Conservation (phyloP, 2,113 vertebrate species). For the Elanus axillaris region DNA sequence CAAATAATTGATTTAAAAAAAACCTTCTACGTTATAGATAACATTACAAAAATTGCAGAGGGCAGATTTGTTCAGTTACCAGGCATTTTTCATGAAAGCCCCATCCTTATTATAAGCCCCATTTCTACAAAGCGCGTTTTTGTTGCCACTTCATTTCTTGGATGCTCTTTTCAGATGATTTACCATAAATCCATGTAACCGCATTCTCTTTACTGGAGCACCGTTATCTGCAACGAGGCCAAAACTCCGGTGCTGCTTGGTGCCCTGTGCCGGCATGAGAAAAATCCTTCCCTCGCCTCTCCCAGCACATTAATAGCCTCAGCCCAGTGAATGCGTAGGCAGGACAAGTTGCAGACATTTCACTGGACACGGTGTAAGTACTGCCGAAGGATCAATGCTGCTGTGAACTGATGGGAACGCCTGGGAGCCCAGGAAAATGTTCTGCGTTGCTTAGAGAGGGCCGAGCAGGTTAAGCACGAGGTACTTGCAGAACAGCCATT, state of each 20-base stretch:
- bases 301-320: rapidly evolving
- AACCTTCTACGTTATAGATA: not conserved
- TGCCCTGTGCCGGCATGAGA: not conserved
- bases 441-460: not conserved
- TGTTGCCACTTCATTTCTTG: not conserved
- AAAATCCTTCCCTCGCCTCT: not conserved
- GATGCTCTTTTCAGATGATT: not conserved
- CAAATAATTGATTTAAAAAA: conserved; percentile 29
- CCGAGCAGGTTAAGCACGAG: not conserved
- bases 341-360: not conserved
- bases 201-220: not conserved
- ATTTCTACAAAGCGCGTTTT: not conserved
- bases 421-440: not conserved
- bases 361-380: rapidly evolving
- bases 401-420: rapidly evolving
- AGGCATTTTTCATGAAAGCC: not conserved
- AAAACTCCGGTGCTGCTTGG: not conserved
- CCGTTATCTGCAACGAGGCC: not conserved
- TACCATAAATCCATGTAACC: not conserved
- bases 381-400: not conserved
- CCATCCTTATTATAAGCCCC: not conserved
- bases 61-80: not conserved
- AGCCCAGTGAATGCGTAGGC: rapidly evolving
- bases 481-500: not conserved
- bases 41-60: not conserved